Conservation (phyloP, 2,888 invertebrate species). For the Leptinotarsa rubiginosa region DNA sequence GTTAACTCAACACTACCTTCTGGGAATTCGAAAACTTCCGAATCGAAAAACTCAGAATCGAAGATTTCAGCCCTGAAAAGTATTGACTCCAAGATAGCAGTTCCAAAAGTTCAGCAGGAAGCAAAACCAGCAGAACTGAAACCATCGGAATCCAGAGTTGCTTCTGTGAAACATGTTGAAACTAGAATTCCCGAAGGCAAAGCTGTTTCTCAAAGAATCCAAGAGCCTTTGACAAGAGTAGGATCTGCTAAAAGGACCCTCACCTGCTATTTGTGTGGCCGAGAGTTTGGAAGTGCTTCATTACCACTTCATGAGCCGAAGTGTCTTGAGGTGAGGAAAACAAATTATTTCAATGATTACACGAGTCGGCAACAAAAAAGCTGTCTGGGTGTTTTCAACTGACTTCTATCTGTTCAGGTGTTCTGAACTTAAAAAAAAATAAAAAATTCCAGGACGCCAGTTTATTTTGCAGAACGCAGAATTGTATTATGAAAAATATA, state of each 20-base stretch:
- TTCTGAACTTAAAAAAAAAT: too few species aligned
- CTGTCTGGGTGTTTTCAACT: too few species aligned
- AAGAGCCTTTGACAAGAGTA: conserved; percentile 28
- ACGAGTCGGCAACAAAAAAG: too few species aligned
- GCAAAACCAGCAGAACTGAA: neutral
- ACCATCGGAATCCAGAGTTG: conserved; percentile 5
- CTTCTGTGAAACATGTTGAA: neutral
- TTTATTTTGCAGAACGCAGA: too few species aligned
- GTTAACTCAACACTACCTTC: conserved; percentile 44
- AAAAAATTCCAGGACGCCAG: too few species aligned
- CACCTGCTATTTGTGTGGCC: conserved; percentile 74
- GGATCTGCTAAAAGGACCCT: conserved; percentile 61
- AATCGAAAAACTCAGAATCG: conserved; percentile 19
- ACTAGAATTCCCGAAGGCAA: conserved; percentile 9
- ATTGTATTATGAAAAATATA: too few species aligned
- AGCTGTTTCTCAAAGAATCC: neutral
- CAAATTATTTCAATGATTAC: neutral
- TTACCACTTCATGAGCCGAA: conserved; percentile 76
- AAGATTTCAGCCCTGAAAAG: neutral
- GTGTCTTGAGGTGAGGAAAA: conserved; percentile 70
- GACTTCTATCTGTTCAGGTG: too few species aligned
- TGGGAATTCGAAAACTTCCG: conserved; percentile 26
- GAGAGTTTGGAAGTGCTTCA: conserved; percentile 76
- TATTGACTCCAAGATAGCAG: neutral
- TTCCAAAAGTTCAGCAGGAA: conserved; percentile 6